Base-by-base conservation (phyloP, 2,113 vertebrate genomes). In the Eolophus roseicapilla region DNA sequence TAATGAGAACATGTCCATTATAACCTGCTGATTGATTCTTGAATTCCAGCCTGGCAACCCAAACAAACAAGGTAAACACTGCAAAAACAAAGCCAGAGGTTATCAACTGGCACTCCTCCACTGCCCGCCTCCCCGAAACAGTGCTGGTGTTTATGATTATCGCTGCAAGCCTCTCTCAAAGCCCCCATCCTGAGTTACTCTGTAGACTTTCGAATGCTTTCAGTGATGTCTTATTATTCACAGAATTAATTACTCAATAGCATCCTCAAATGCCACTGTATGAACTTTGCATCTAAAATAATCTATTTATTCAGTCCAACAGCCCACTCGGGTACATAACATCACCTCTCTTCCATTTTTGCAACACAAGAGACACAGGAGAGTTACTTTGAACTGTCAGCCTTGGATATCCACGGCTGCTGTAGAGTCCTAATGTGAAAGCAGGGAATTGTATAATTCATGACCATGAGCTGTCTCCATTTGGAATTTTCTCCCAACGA, bases 241-340 rank as follows among this genome's bases (percentile, higher is more conserved):
- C 68, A 83, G 39, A 86, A 94, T 90, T 88, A 82, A 81, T 67
- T 74, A 74, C 62, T 63, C 70, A 96, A 90, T 35, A 92, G 39
- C 75, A 95, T 53, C 68, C 79, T 90, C 71, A 90, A 69, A 77
- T 44, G 63, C 43, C 33, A 75, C 33, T 74, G 63, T 68, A 43
- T 55, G 79, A 95, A 90, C 68, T 90, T 94, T 81, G 29, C 55
- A 83, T 92, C 68, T 69, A 90, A 92, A 95, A 83, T 29, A 35
- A 46, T 64, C 55, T 74, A 50, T 88, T 96, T 95, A 90, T 83
- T 90, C 90, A 70, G 41, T 43, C 62, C 71, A 81, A 81, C 13
- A 2, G 29, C 75, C 49, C 75, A 37, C 46, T 88, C 0, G 2
- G 63, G 91, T 47, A 68, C 10, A 1, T 20, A 53, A 81, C 43